Percentiles rank a stretch among this genome's conserved stretches.
phyloP scores from a whole-genome alignment of 1,140 invertebrate species.

The Andricus grossulariae region DNA sequence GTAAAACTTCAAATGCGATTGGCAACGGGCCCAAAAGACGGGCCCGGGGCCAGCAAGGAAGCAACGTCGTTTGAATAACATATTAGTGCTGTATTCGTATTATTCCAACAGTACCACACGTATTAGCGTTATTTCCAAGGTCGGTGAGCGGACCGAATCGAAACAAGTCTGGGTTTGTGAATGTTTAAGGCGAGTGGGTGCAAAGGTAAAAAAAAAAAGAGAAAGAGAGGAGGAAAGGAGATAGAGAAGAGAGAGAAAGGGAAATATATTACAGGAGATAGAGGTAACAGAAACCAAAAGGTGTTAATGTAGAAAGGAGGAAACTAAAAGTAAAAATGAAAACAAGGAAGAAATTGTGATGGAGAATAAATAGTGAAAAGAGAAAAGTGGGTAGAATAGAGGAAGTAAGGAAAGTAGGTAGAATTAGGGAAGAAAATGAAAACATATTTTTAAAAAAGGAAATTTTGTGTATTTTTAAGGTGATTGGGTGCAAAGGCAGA shows the following conservation, averaged over 20 bases:
- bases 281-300: too few relatives aligned
- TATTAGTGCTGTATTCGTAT: neutral
- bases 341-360: too few relatives aligned
- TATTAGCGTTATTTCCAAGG: slow-evolving; percentile 6
- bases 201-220: neutral
- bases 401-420: too few relatives aligned
- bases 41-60: neutral
- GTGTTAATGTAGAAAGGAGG: too few relatives aligned
- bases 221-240: neutral
- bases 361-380: too few relatives aligned
- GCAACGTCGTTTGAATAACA: slow-evolving; percentile 1
- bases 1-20: neutral
- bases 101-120: slow-evolving; percentile 6
- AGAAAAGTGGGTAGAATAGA: too few relatives aligned
- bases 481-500: too few relatives aligned
- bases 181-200: neutral
- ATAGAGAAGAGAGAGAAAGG: neutral
- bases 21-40: neutral
- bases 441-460: too few relatives aligned
- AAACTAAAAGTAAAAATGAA: too few relatives aligned
- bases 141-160: slow-evolving; percentile 1
- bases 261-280: too few relatives aligned
- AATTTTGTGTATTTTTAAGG: too few relatives aligned
- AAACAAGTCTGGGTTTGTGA: neutral
- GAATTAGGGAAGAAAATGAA: too few relatives aligned